These are phyloP conservation scores for Taenaris catops DNA, from an alignment of 2,888 invertebrate species.

Conservation along the genomic window DNA sequence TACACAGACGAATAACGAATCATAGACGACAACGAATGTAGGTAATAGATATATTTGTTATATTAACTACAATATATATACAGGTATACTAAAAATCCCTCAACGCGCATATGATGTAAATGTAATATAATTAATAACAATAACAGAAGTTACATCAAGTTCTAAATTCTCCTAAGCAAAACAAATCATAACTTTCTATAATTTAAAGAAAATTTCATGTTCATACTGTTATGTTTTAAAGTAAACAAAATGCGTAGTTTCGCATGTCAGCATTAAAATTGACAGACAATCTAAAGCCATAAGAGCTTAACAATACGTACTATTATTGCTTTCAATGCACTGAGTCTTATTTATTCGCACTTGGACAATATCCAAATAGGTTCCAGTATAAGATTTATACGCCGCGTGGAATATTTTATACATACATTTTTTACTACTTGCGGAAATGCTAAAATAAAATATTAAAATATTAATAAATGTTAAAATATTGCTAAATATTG, in stretches of 20 bases:
- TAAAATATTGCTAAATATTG: slow-evolving; percentile 1
- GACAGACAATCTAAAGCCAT: slow-evolving; percentile 13
- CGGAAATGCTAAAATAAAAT: slow-evolving; percentile 2
- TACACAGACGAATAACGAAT: too few species aligned
- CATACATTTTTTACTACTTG: slow-evolving; percentile 37
- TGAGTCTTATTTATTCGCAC: slow-evolving; percentile 49
- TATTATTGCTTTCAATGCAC: slow-evolving; percentile 26
- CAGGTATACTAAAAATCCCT: too few species aligned
- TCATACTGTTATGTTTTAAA: slow-evolving; percentile 17
- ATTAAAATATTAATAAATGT: too few species aligned
- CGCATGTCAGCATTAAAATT: slow-evolving; percentile 14
- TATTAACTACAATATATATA: too few species aligned
- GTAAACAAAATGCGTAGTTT: slow-evolving; percentile 18
- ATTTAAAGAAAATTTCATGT: slow-evolving; percentile 1
- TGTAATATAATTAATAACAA: too few species aligned
- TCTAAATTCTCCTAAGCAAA: too few species aligned
- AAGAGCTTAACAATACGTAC: slow-evolving; percentile 9
- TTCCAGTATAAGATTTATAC: slow-evolving; percentile 49
- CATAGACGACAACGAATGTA: too few species aligned
- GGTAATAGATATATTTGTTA: too few species aligned
- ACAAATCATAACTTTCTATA: slow-evolving; percentile 14
- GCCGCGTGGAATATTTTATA: slow-evolving; percentile 47
- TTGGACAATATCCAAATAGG: slow-evolving; percentile 64
- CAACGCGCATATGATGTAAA: too few species aligned
- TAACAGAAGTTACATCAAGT: too few species aligned